phyloP scores from a whole-genome alignment of 1,140 invertebrate species.

The Anagrus nilaparvatae region DNA sequence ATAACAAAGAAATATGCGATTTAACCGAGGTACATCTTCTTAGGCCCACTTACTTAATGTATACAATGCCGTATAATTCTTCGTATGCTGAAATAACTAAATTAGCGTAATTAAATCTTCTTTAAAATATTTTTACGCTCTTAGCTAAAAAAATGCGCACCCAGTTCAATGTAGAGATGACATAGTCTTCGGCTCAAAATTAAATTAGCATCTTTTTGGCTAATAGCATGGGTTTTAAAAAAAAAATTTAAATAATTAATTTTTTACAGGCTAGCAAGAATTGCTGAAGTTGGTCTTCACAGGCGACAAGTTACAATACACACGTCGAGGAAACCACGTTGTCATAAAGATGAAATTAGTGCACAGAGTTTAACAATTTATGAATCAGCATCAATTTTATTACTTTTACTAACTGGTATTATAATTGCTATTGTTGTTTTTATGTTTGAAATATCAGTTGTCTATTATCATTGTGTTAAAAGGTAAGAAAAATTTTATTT shows the following conservation, averaged over 20 bases:
- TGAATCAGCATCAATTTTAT: neutral
- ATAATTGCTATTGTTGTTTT: neutral
- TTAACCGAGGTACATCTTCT: slow-evolving; percentile 16
- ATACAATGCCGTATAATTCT: slow-evolving; percentile 14
- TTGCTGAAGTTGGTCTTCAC: neutral
- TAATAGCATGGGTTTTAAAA: too few species aligned
- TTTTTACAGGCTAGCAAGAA: neutral
- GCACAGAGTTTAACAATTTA: neutral
- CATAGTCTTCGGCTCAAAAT: too few species aligned
- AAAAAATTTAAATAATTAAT: neutral
- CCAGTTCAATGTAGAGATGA: too few species aligned
- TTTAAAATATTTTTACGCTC: too few species aligned
- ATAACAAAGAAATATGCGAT: slow-evolving; percentile 18
- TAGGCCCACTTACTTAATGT: slow-evolving; percentile 6
- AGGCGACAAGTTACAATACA: neutral
- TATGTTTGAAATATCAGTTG: neutral
- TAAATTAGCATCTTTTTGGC: too few species aligned
- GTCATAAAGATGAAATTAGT: neutral
- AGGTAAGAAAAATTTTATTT: too few species aligned
- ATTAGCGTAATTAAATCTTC: slow-evolving; percentile 18
- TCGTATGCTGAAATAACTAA: slow-evolving; percentile 16
- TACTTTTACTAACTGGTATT: neutral
- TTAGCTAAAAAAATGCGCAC: too few species aligned
- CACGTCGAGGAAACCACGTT: neutral
- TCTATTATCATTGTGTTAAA: too few species aligned